Evolutionary conservation across 2,888 invertebrate genomes (phyloP).

Genomic region (Parascotia fuliginaria): DNA sequence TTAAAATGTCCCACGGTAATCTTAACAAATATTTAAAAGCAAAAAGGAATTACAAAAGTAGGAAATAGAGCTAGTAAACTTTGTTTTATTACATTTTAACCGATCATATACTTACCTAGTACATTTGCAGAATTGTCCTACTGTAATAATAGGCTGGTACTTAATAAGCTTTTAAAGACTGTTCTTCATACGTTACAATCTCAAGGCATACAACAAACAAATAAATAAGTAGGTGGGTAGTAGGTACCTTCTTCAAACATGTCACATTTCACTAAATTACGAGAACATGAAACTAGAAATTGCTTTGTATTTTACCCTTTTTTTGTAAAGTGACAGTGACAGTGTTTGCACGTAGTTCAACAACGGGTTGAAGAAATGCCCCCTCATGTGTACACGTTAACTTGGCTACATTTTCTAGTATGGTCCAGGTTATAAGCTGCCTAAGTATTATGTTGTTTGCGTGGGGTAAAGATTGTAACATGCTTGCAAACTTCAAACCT

Average conservation of each 20-base stretch:
- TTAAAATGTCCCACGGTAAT: no score
- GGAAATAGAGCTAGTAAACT: no score
- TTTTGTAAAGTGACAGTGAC: conserved; percentile 67
- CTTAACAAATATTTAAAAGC: no score
- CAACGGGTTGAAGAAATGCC: conserved; percentile 68
- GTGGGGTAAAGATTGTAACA: no score
- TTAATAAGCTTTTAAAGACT: no score
- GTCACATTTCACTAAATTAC: conserved; percentile 54
- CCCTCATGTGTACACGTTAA: conserved; percentile 67
- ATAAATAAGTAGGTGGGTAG: background rate
- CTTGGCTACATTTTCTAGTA: conserved; percentile 54
- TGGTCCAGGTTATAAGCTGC: conserved; percentile 39
- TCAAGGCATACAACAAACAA: background rate
- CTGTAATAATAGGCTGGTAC: no score
- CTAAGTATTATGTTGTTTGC: background rate
- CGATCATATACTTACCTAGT: no score
- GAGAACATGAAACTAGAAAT: conserved; percentile 63
- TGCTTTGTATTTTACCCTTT: conserved; percentile 66
- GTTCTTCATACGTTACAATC: background rate
- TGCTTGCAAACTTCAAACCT: no score
- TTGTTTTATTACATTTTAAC: no score
- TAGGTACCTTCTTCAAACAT: conserved; percentile 8
- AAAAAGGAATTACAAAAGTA: no score
- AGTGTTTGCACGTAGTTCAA: conserved; percentile 68
- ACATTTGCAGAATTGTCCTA: no score